phyloP scores from a whole-genome alignment of 2,113 vertebrate genomes.

The Ictalurus furcatus region DNA sequence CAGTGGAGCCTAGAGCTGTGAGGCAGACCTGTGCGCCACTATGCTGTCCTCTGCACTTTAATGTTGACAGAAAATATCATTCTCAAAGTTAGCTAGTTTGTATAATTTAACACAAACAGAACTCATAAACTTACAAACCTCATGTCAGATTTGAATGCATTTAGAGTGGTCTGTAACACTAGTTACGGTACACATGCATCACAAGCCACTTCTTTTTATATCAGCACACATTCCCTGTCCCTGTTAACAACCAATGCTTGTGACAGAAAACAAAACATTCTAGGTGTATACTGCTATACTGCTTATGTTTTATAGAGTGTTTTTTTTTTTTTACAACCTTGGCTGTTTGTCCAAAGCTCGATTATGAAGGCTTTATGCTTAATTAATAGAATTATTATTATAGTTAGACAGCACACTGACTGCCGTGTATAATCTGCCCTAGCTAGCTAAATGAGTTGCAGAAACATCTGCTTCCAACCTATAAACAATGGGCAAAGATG shows the following conservation, averaged over 20 bases:
- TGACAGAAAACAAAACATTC: not conserved
- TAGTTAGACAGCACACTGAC: not conserved
- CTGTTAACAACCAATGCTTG: not conserved
- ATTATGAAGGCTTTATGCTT: not conserved
- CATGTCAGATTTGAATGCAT: not conserved
- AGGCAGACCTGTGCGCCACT: not conserved
- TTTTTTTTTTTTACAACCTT: not conserved
- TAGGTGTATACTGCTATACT: not conserved
- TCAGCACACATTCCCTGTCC: not conserved
- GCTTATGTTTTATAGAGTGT: not conserved
- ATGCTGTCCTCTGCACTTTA: not conserved
- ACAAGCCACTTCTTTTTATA: not conserved
- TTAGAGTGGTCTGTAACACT: not conserved
- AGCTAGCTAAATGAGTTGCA: constrained; percentile 3
- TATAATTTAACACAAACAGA: not conserved
- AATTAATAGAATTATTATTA: constrained; percentile 20
- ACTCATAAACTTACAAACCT: too few species aligned
- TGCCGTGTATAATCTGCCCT: not conserved
- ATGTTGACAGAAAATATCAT: not conserved
- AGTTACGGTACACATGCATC: not conserved
- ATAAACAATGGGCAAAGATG: constrained; percentile 22
- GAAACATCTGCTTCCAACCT: constrained; percentile 22
- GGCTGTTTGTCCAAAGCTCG: not conserved
- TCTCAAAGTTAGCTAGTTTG: not conserved
- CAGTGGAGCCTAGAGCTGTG: not conserved